Base-by-base conservation (phyloP, 1,140 invertebrate genomes). In the Leptinotarsa lineolata region DNA sequence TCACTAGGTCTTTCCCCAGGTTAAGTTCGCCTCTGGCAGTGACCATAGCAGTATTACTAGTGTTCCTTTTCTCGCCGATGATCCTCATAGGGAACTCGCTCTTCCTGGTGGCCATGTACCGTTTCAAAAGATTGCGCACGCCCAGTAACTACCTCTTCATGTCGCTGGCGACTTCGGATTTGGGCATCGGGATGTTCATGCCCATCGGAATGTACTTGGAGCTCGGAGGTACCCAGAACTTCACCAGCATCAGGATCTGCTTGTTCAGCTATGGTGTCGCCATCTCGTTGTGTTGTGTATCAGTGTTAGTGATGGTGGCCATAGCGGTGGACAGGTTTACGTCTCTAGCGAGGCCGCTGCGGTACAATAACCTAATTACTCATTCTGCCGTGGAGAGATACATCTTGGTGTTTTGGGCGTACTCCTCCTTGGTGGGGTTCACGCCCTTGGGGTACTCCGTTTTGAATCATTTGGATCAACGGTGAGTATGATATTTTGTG, bases 121-220 rank as follows among this genome's bases (percentile, higher is more conserved):
- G 86, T 12, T 90, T 88, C 81, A 90, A 90, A 77, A 82, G 89
- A 71, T 82, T 90, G 1, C 81, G 89, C 72, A 90, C 89, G 15
- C 91, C 91, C 0, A 92, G 91, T 68, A 94, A 94, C 82, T 89
- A 90, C 73, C 85, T 94, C 18, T 87, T 94, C n/a, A 88, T 91
- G 61, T 92, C 91, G 3, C 83, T 94, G 66, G 92, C 92, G 0
- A 85, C 92, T 39, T 90, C 91, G 5, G 93, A 94, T 82, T 85
- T 93, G 18, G 88, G 91, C n/a, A 90, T 93, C 30, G 92, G 91
- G 0, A 84, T 93, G 65, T 87, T 92, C 74, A 90, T 94, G 87
- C 92, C 92, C 0, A 86, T 92, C 18, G 89, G 89, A 0, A 86
- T 90, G 68, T 88, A 89, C 75, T 81, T 90, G 72, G 89, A 91